A percentile compares a stretch with the other conserved stretches of the same genome.
phyloP scores from a whole-genome alignment of 2,888 invertebrate species.

The Apamea monoglypha region DNA sequence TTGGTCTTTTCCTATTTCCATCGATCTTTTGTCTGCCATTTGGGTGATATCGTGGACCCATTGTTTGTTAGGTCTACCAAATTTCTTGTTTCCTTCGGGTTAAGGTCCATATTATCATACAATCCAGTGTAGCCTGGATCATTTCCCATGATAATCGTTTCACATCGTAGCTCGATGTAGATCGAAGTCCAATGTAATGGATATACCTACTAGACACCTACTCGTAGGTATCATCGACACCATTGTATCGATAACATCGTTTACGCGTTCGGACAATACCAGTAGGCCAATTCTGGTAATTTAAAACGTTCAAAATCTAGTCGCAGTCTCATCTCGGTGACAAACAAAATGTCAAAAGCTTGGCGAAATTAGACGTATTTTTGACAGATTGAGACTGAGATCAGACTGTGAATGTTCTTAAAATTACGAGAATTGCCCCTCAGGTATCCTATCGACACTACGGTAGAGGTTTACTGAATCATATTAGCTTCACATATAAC shows the following conservation, averaged over 20 bases:
- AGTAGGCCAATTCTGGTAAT: too few species aligned
- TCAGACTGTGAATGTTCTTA: too few species aligned
- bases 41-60: neutral
- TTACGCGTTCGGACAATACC: conserved; percentile 11
- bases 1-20: neutral
- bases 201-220: neutral
- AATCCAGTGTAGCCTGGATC: neutral
- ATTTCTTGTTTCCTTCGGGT: neutral
- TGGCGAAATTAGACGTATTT: too few species aligned
- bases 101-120: neutral
- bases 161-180: neutral
- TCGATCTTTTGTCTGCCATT: neutral
- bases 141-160: neutral
- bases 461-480: conserved; percentile 14
- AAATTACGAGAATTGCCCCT: too few species aligned
- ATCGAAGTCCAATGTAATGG: neutral
- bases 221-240: neutral
- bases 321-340: too few species aligned
- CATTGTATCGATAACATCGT: conserved; percentile 13
- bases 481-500: neutral
- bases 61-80: neutral
- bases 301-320: too few species aligned
- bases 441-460: neutral
- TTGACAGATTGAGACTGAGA: too few species aligned
- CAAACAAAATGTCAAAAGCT: too few species aligned